These are phyloP conservation scores for Hyperoplus immaculatus DNA, from an alignment of 2,797 vertebrate genomes.

Conservation along the genomic window DNA sequence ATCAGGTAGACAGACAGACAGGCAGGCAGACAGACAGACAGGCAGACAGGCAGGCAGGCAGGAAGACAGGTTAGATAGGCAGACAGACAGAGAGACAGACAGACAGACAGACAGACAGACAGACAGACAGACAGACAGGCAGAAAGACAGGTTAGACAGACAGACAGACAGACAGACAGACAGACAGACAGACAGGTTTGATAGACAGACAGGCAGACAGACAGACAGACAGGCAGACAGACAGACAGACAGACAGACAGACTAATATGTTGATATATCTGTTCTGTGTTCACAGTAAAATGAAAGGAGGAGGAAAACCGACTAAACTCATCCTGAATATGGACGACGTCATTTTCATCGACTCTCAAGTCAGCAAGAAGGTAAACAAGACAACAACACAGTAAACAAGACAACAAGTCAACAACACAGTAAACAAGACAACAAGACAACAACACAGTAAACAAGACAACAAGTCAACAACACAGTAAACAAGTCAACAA, in stretches of 20 bases:
- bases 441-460: no score
- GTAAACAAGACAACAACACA: constrained; percentile 44
- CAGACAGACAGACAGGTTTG: neutral
- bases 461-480: no score
- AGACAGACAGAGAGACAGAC: no score
- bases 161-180: neutral
- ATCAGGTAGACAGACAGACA: constrained; percentile 53
- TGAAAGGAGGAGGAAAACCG: constrained; percentile 44
- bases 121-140: no score
- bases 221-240: neutral
- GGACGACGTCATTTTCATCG: constrained; percentile 84
- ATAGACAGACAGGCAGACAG: constrained; percentile 15
- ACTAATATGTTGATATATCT: neutral
- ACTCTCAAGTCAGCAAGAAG: constrained; percentile 83
- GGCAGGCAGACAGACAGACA: constrained; percentile 10
- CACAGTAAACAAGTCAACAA: no score
- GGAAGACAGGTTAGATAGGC: no score
- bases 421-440: no score
- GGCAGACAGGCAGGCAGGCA: neutral
- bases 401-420: no score
- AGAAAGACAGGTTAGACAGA: no score
- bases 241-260: constrained; percentile 6
- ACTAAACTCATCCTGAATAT: constrained; percentile 80
- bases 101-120: no score
- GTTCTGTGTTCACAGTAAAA: constrained; percentile 57